Percentiles rank a stretch among this genome's conserved stretches.
These are phyloP conservation scores for Formica exsecta DNA, from an alignment of 1,140 invertebrate genomes.

Conservation along the genomic window DNA sequence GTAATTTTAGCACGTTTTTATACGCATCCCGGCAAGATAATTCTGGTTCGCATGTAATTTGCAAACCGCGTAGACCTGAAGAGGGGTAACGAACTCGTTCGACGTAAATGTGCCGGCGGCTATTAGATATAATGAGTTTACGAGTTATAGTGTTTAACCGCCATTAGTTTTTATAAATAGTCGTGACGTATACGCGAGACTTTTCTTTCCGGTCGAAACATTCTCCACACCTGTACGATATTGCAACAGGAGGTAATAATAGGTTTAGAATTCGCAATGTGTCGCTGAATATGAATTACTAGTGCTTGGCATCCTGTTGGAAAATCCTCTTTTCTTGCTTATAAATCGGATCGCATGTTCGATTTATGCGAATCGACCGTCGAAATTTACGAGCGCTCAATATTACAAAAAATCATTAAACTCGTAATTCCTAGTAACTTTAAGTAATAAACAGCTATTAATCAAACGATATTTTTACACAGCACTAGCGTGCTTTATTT, in stretches of 20 bases:
- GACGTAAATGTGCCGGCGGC: slow-evolving; percentile 42
- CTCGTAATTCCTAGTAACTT: neutral
- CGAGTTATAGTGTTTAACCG: slow-evolving; percentile 48
- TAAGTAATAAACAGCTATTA: neutral
- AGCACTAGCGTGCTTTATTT: no score
- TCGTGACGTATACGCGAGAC: slow-evolving; percentile 30
- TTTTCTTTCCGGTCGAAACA: slow-evolving; percentile 47
- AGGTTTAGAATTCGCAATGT: slow-evolving; percentile 46
- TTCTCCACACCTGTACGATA: slow-evolving; percentile 54
- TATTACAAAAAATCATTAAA: slow-evolving; percentile 29
- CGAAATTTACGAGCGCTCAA: slow-evolving; percentile 25
- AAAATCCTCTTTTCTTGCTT: slow-evolving; percentile 55
- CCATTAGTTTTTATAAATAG: slow-evolving; percentile 57
- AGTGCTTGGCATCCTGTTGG: slow-evolving; percentile 45
- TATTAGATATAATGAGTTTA: slow-evolving; percentile 59
- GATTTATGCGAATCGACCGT: slow-evolving; percentile 9
- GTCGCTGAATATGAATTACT: slow-evolving; percentile 48
- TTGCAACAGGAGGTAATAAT: slow-evolving; percentile 68
- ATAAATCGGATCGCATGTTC: slow-evolving; percentile 8
- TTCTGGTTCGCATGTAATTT: slow-evolving; percentile 24
- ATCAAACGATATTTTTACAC: neutral
- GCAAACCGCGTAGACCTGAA: neutral
- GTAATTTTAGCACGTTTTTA: slow-evolving; percentile 44
- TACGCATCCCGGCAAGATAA: slow-evolving; percentile 20
- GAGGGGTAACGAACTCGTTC: slow-evolving; percentile 28